Conservation (phyloP, 2,888 invertebrate species). For the Polymixis flavicincta region DNA sequence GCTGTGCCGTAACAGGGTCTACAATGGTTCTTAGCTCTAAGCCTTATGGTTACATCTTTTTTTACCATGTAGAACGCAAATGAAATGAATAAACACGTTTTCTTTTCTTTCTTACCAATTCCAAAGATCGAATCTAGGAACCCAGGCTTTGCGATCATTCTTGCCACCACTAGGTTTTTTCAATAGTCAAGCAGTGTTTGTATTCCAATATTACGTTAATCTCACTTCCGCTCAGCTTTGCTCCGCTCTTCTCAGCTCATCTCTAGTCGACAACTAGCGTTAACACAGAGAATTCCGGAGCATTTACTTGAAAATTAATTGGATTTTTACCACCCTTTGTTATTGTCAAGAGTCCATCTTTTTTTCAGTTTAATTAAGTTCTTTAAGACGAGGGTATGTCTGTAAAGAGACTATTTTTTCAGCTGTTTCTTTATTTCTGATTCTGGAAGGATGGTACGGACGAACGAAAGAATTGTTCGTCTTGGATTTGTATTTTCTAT, state of each 20-base stretch:
- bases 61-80: too few relatives aligned
- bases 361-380: slow-evolving; percentile 63
- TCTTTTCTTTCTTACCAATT: too few relatives aligned
- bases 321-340: slow-evolving; percentile 66
- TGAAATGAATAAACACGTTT: too few relatives aligned
- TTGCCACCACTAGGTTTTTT: too few relatives aligned
- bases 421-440: slow-evolving; percentile 43
- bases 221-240: background rate
- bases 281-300: slow-evolving; percentile 32
- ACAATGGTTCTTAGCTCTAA: too few relatives aligned
- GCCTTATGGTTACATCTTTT: too few relatives aligned
- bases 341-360: slow-evolving; percentile 46
- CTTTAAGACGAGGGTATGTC: slow-evolving; percentile 51
- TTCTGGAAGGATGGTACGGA: background rate
- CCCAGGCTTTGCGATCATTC: too few relatives aligned
- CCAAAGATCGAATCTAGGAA: too few relatives aligned
- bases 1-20: too few relatives aligned
- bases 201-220: too few relatives aligned
- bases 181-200: too few relatives aligned
- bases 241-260: background rate
- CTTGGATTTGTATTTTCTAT: background rate
- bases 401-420: slow-evolving; percentile 41
- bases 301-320: slow-evolving; percentile 64
- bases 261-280: background rate
- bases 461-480: slow-evolving; percentile 7